Evolutionary conservation across 2,888 invertebrate species (phyloP), one percentile per base, ranked within the genome.

Genomic region (Aleiodes leptofemur): DNA sequence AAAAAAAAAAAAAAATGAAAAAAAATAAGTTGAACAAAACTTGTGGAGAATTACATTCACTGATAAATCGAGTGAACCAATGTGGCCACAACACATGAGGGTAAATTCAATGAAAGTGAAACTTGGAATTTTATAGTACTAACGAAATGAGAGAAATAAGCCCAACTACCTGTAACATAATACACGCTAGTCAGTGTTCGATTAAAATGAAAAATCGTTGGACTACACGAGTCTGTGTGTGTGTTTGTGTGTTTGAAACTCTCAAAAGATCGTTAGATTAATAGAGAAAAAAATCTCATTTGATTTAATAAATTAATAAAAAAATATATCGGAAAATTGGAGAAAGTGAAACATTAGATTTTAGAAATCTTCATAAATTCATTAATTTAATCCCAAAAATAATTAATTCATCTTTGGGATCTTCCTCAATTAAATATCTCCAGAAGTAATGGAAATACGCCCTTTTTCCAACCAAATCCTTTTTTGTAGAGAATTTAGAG

Each of bases 41-140:
- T 16, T 9, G 34, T 23, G 9, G 64, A 43, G 43, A 43, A 43
- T 9, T 11, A 43, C 43, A 43, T 43, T 64, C 64, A 64, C 48
- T 64, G 64, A 64, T 64, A 64, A 43, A 64, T 64, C 43, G 64
- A 23, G 8, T 5, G 16, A 48, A 48, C 23, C 4, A 14, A 16
- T 14, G 23, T 23, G 29, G 16, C 43, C 43, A 43, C n/a, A 11
- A 34, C 56, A 14, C 43, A 64, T 48, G 48, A 64, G 43, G 64
- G 64, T 64, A 64, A 64, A 48, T 48, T 64, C 64, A 50, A 69
- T 61, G 79, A 78, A 77, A 80, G 80, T 77, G 76, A 80, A 80
- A 80, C 79, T 43, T 76, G 79, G 73, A 80, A 64, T 64, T 43
- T 59, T 64, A 64, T 43, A 64, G 64, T 64, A 48, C 48, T 1